phyloP scores from a whole-genome alignment of 2,888 invertebrate genomes.

The Drosophila nr. perissopoda region DNA sequence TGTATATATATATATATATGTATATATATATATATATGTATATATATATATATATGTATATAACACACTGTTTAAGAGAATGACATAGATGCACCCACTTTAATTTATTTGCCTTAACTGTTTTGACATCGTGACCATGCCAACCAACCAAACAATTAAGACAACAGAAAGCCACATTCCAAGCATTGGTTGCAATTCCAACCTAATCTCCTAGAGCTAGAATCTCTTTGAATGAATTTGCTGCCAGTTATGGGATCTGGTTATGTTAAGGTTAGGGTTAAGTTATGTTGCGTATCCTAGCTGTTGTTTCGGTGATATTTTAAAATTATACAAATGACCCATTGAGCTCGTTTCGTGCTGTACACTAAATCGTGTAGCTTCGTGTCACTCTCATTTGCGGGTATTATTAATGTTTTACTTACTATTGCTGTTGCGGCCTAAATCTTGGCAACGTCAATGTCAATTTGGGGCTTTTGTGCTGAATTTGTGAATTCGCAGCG shows the following conservation, averaged over 20 bases:
- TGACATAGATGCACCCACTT: slow-evolving; percentile 45
- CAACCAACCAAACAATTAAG: slow-evolving; percentile 9
- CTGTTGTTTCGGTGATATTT: neutral
- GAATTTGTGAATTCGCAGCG: slow-evolving; percentile 29
- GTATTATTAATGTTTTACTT: slow-evolving; percentile 25
- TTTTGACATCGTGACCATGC: slow-evolving; percentile 27
- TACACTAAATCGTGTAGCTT: slow-evolving; percentile 49
- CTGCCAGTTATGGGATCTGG: neutral
- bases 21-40: no score
- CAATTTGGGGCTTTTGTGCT: slow-evolving; percentile 46
- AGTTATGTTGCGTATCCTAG: neutral
- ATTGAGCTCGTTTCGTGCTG: slow-evolving; percentile 21
- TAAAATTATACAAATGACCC: slow-evolving; percentile 10
- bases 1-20: no score
- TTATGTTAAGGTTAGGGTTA: no score
- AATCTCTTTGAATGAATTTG: neutral
- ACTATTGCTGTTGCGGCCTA: slow-evolving; percentile 16
- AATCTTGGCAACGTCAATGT: slow-evolving; percentile 42
- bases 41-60: neutral
- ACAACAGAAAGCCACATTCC: neutral
- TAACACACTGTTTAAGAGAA: neutral
- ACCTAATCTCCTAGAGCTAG: neutral
- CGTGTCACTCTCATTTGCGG: slow-evolving; percentile 21
- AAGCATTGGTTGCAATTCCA: neutral
- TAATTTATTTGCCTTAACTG: slow-evolving; percentile 49